Base-by-base conservation (phyloP, 2,888 invertebrate species). In the Cantharis rustica region DNA sequence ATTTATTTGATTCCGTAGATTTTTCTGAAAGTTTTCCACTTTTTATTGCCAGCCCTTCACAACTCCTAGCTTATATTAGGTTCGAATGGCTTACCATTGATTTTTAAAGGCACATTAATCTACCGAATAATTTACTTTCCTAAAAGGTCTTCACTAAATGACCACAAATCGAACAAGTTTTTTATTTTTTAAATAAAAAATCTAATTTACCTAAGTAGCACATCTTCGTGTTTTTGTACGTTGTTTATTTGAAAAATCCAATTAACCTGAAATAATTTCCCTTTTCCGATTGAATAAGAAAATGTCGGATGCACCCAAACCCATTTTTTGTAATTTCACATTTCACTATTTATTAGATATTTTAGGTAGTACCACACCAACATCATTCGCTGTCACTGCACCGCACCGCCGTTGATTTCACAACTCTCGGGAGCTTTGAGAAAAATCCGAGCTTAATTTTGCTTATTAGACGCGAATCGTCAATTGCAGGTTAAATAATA, bases 1-100 rank as follows among this genome's bases (percentile, higher is more conserved):
- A 82, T 84, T 84, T 84, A 84, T 83, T 83, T 82, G 82, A 84
- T 84, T 84, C 82, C 80, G 79, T 75, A 80, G 81, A 83, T 70
- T 82, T 83, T 84, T 82, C 82, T 77, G 74, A 80, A 81, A 82
- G 80, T 64, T 77, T 77, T 69, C 73, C 69, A 73, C 72, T 77
- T 77, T 73, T 76, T 76, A 69, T 27, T 70, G 61, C 68, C 73
- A 61, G 69, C 71, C 73, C 70, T 71, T 64, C 62, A 64, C 47
- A 47, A 16, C 68, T 75, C 69, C 64, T 69, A 63, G 72, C 72
- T 72, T 72, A 79, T 79, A 79, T 79, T 79, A 75, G 74, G 76
- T 73, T 71, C 78, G 74, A 71, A 73, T 75, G 72, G 73, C 69
- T 76, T 71, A 70, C 71, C 69, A 72, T 75, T 68, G 72, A 75